phyloP scores from a whole-genome alignment of 2,113 vertebrate genomes.

The Pelusios castaneus region DNA sequence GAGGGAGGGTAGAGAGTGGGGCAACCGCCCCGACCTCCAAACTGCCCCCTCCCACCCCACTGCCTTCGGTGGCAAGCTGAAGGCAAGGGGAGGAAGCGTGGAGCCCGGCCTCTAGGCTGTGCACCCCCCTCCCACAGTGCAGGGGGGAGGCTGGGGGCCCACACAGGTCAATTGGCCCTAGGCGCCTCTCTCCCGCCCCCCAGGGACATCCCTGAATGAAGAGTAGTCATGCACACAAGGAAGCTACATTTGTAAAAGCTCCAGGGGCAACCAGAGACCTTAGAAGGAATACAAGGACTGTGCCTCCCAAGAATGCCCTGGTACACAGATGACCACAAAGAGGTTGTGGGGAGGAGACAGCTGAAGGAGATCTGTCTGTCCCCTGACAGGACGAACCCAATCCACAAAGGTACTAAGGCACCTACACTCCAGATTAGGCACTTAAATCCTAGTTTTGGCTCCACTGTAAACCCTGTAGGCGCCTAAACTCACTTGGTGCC shows the following conservation, averaged over 20 bases:
- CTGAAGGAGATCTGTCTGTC: not conserved
- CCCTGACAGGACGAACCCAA: not conserved
- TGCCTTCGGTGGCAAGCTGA: no score
- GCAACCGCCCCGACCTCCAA: no score
- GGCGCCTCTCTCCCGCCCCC: no score
- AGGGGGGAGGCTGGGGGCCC: no score
- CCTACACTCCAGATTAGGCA: not conserved
- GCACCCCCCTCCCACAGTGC: no score
- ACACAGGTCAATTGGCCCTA: no score
- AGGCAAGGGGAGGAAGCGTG: no score
- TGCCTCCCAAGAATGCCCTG: not conserved
- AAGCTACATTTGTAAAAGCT: not conserved
- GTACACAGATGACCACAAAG: not conserved
- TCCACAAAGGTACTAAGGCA: not conserved
- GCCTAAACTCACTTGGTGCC: not conserved
- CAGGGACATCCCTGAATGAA: no score
- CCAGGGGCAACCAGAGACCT: rapidly evolving
- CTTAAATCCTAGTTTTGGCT: not conserved
- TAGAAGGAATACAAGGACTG: not conserved
- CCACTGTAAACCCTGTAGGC: not conserved
- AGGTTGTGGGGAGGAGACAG: not conserved
- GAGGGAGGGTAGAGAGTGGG: no score
- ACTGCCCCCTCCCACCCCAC: no score
- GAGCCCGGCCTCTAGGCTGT: no score
- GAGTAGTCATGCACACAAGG: not conserved